Conservation (phyloP, 1,140 invertebrate genomes). For the Drosophila arizonae region DNA sequence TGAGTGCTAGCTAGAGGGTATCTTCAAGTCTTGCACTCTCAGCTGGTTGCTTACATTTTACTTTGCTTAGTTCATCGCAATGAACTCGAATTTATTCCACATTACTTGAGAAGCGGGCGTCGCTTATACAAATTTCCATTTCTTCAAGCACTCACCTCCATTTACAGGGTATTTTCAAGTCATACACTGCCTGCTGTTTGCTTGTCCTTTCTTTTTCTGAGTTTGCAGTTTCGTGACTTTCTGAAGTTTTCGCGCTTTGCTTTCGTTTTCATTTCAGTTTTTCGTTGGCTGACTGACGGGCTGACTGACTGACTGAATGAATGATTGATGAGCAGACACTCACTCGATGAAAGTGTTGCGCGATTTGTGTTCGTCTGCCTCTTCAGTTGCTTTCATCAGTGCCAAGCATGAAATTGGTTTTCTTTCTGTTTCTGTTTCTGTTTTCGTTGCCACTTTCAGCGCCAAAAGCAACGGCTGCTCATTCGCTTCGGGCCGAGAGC, state of each 20-base stretch:
- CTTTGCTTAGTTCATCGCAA: too few relatives aligned
- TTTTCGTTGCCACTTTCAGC: background rate
- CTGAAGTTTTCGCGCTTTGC: conserved; percentile 26
- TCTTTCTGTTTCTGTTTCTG: background rate
- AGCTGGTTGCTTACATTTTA: too few relatives aligned
- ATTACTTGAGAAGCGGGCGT: too few relatives aligned
- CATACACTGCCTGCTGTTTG: background rate
- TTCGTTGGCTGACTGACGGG: background rate
- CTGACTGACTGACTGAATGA: conserved; percentile 13
- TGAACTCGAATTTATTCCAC: too few relatives aligned
- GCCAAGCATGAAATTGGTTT: background rate
- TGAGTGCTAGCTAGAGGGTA: too few relatives aligned
- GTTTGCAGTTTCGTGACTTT: conserved; percentile 41
- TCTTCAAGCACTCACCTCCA: too few relatives aligned
- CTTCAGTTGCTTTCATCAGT: conserved; percentile 13
- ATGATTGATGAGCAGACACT: conserved; percentile 47
- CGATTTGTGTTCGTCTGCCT: conserved; percentile 34
- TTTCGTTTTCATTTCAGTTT: conserved; percentile 27
- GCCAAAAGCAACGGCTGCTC: conserved; percentile 13
- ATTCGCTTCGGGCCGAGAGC: conserved; percentile 22
- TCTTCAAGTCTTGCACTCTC: too few relatives aligned
- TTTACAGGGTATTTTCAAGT: background rate
- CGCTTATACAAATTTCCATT: too few relatives aligned
- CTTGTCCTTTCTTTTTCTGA: background rate
- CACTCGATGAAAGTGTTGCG: conserved; percentile 47